Evolutionary conservation across 2,113 vertebrate genomes (phyloP), one percentile per base, ranked within the genome.

Genomic region (Oophaga pumilio): DNA sequence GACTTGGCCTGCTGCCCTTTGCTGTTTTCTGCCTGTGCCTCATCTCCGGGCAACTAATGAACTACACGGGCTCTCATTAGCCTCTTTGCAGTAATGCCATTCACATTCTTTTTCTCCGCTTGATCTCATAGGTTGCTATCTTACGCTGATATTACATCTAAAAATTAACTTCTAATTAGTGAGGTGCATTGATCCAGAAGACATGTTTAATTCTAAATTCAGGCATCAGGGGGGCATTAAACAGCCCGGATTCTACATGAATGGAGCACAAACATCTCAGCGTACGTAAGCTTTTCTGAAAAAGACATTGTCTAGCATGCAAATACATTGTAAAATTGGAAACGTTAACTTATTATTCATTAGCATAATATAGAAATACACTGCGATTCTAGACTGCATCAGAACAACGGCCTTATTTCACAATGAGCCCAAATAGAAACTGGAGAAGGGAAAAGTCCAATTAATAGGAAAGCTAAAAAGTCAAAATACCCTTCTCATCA

Each of bases 21-120:
- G 17, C 64, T 83, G 62, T 17, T 17, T 69, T 50, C 49, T 52
- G 59, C 17, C 22, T 68, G 62, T 53, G 62, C 62, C 80, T 82
- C 33, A 68, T 68, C 33, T 82, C 12, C 50, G 49, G 81, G 62
- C 49, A 69, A 53, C 81, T 83, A 83, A 83, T 83, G 81, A 83
- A 83, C 81, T 83, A 83, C 49, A 83, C 69, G 68, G 62, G 81
- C 81, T 83, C 43, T 69, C 62, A 83, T 69, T 83, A 83, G 81
- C 81, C 81, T 83, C 81, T 83, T 69, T 52, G 53, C 43, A 24
- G 62, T 56, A 24, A 20, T 20, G 81, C 62, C 49, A 69, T n/a
- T 83, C 64, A 69, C n/a, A 53, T 66, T 68, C 14, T 14, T 15
- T 26, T n/a, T 82, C 49, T 62, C 18, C 18, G 20, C 81, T 50